Percentiles rank a stretch among this genome's conserved stretches.
Conservation (phyloP, 2,113 vertebrate genomes). For the Acrocephalus arundinaceus region DNA sequence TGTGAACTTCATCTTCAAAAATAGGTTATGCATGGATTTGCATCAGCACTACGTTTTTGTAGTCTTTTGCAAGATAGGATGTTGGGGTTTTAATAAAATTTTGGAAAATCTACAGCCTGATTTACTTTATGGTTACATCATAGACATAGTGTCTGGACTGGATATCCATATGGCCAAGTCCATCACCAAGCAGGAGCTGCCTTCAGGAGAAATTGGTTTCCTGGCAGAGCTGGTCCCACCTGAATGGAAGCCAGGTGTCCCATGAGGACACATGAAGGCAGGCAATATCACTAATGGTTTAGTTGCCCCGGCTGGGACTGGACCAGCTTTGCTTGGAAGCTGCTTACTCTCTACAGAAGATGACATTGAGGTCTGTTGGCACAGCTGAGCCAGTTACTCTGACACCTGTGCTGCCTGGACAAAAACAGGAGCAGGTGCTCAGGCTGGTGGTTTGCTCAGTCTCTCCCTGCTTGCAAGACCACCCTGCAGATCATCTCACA, state of each 20-base stretch:
- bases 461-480: background rate
- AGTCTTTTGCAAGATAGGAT: background rate
- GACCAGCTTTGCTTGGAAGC: background rate
- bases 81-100: background rate
- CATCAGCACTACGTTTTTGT: background rate
- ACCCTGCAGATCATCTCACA: background rate
- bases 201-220: background rate
- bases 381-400: background rate
- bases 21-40: background rate
- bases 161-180: background rate
- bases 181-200: background rate
- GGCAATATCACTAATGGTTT: background rate
- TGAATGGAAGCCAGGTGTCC: background rate
- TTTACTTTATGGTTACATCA: background rate
- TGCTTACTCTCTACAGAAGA: background rate
- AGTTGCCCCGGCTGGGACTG: background rate
- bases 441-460: background rate
- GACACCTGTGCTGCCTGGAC: background rate
- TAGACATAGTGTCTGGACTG: background rate
- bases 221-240: background rate
- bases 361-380: background rate
- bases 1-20: background rate
- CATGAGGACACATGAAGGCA: background rate
- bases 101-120: background rate
- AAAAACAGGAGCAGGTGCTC: background rate